Conservation (phyloP, 2,113 vertebrate species). For the Anser brachyrhynchus region DNA sequence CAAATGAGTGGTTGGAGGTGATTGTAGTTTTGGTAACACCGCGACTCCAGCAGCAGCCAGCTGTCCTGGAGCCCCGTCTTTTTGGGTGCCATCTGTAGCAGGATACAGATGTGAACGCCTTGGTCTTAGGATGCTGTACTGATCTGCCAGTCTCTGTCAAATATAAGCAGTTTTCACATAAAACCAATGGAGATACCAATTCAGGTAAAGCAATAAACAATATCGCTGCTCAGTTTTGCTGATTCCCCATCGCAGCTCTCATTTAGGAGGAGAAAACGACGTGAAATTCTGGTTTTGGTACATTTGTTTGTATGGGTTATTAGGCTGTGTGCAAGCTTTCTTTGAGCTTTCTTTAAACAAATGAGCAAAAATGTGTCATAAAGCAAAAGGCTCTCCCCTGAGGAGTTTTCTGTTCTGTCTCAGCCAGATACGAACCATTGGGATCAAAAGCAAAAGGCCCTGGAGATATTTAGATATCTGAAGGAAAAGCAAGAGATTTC, state of each 20-base stretch:
- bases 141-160: neutral
- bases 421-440: neutral
- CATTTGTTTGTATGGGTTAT: neutral
- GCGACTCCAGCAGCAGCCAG: neutral
- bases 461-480: neutral
- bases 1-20: neutral
- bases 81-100: neutral
- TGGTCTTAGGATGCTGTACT: neutral
- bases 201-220: neutral
- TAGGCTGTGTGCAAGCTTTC: neutral
- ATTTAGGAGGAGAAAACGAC: neutral
- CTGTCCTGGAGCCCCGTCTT: neutral
- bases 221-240: neutral
- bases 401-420: neutral
- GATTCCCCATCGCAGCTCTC: neutral
- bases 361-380: neutral
- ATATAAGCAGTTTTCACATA: rapidly evolving
- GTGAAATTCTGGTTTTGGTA: neutral
- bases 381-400: neutral
- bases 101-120: neutral
- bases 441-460: neutral
- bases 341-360: neutral
- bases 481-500: neutral
- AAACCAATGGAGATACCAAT: neutral
- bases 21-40: neutral